Conservation (phyloP, 2,113 vertebrate genomes). For the Cynopterus brachyotis region DNA sequence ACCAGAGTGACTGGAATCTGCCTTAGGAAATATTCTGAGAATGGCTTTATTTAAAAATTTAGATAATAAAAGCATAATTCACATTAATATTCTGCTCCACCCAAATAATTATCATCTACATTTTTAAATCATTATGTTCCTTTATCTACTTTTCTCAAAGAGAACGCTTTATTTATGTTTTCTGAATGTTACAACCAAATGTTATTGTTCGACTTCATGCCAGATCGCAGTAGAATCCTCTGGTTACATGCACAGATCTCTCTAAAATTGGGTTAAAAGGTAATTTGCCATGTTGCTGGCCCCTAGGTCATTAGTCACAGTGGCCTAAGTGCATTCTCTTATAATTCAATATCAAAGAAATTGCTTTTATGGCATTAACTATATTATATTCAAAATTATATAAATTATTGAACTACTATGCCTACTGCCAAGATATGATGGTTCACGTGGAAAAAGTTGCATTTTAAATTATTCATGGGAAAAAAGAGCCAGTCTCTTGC, state of each 20-base stretch:
- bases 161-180: not conserved
- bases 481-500: conserved; percentile 53
- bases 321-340: conserved; percentile 69
- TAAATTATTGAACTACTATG: conserved; percentile 56
- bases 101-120: not conserved
- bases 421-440: conserved; percentile 67
- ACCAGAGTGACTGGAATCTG: not conserved
- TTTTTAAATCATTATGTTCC: not conserved
- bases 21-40: not conserved
- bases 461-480: conserved; percentile 67
- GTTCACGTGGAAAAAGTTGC: conserved; percentile 49
- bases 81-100: not conserved
- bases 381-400: conserved; percentile 54
- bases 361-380: conserved; percentile 71
- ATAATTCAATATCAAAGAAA: conserved; percentile 78
- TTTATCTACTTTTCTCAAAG: not conserved
- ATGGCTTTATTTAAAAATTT: not conserved
- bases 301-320: conserved; percentile 63
- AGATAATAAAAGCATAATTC: not conserved
- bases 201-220: not conserved
- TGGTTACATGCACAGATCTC: not conserved
- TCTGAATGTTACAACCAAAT: not conserved
- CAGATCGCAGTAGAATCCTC: not conserved
- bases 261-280: conserved; percentile 62
- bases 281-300: conserved; percentile 56